phyloP scores from a whole-genome alignment of 35 echinoderm and acorn worm genomes.

The Anneissia japonica region DNA sequence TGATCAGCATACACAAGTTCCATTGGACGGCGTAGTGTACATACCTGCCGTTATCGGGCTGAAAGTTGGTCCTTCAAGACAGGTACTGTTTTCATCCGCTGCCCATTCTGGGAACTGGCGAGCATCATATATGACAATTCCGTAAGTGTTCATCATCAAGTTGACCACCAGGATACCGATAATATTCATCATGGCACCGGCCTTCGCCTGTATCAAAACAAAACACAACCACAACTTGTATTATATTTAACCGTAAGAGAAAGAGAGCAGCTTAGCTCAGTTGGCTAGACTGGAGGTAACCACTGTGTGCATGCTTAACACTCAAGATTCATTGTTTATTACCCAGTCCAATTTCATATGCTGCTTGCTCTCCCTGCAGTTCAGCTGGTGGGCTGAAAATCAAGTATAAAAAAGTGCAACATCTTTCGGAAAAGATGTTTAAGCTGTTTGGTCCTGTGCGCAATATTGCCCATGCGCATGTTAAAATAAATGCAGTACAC shows the following conservation, averaged over 20 bases:
- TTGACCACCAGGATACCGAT: slow-evolving; percentile 70
- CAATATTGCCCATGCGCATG: no score
- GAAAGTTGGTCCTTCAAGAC: neutral
- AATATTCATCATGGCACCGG: slow-evolving; percentile 57
- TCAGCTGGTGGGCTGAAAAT: no score
- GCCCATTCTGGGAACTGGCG: slow-evolving; percentile 77
- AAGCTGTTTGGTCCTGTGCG: no score
- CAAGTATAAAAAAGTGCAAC: no score
- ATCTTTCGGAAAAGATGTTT: no score
- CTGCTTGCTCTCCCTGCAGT: neutral
- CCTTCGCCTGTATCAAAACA: slow-evolving; percentile 37
- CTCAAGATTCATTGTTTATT: neutral
- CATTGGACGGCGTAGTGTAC: neutral
- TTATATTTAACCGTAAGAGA: no score
- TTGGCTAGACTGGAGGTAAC: no score
- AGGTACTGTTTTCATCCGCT: neutral
- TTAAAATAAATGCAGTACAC: no score
- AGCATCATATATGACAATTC: slow-evolving; percentile 68
- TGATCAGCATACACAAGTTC: neutral
- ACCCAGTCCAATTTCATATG: neutral
- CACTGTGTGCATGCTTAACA: no score
- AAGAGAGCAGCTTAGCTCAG: no score
- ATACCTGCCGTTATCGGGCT: neutral
- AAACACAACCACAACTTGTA: neutral
- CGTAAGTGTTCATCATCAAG: slow-evolving; percentile 67